Base-by-base conservation (phyloP, 1,140 invertebrate genomes). In the Caerostris extrusa region DNA sequence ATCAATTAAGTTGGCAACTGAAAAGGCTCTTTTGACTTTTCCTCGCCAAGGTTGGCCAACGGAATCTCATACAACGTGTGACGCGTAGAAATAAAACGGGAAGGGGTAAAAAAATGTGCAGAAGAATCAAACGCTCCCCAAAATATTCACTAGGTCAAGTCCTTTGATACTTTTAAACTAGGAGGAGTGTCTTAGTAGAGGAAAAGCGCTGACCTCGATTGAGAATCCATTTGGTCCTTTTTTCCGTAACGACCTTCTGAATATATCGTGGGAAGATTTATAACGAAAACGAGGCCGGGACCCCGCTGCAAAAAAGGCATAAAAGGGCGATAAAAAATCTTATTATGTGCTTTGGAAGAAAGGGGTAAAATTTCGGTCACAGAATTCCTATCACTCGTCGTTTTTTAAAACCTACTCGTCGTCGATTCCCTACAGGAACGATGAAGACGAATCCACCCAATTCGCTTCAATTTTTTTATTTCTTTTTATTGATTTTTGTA, bases 311-410 rank as follows among this genome's bases (percentile, higher is more conserved):
- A 89, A 88, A 89, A 89, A 93, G 85, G 92, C 64, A 88, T 93
- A 82, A 93, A 93, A 93, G 86, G 86, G 86, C 58, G 92, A 93
- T 93, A 88, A 93, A 93, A n/a, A 93, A 93, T 93, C 92, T 93
- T 93, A 93, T 93, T 93, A 93, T 88, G 86, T 89, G 86, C 92
- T 81, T 61, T 56, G 86, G 92, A 85, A 77, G 92, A 93, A 93
- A 93, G 92, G 92, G 92, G 85, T 93, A 93, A 93, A 93, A 93
- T 93, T 93, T 93, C 92, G 92, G 92, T 93, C 92, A 93, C 92
- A 86, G 86, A 89, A 88, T 83, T 93, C 83, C 69, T 91, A 60
- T 82, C 89, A 60, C 57, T 91, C 57, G 56, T 56, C 69, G 64
- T 60, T 91, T 90, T 91, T 91, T 81, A 81, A 81, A 81, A 67